Conservation (phyloP, 2,113 vertebrate genomes). For the Istiophorus platypterus region DNA sequence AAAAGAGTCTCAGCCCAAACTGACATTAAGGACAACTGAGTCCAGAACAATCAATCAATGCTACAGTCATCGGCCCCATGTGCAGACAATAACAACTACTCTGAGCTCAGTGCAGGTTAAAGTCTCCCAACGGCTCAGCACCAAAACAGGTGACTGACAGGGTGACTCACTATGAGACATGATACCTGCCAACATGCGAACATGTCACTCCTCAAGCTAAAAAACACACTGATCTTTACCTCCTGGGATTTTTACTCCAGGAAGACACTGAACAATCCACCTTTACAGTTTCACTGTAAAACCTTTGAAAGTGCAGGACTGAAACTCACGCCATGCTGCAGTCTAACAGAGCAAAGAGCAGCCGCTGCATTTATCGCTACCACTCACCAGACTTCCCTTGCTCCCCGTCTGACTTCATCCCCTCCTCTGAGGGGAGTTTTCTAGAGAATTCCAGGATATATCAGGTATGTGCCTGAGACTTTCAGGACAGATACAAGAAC, state of each 20-base stretch:
- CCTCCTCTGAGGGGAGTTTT: constrained; percentile 66
- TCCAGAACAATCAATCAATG: not conserved
- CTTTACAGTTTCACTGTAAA: constrained; percentile 1
- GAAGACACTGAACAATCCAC: not conserved
- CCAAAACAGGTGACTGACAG: constrained; percentile 46
- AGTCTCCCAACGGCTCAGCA: constrained; percentile 71
- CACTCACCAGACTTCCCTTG: constrained; percentile 84
- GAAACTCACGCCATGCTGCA: not conserved
- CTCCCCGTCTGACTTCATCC: constrained; percentile 84
- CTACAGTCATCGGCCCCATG: not conserved
- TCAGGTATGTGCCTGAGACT: constrained; percentile 46
- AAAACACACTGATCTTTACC: not conserved
- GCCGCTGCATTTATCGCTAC: constrained; percentile 25
- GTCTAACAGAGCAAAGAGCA: not conserved
- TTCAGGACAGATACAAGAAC: constrained; percentile 25
- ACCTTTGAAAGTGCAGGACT: constrained; percentile 8
- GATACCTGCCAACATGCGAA: constrained; percentile 53
- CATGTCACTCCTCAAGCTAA: constrained; percentile 2
- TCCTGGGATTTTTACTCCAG: not conserved
- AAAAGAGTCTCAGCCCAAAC: not conserved
- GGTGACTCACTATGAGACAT: constrained; percentile 23
- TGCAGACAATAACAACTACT: constrained; percentile 38
- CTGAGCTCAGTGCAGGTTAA: constrained; percentile 67
- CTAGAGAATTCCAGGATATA: constrained; percentile 74
- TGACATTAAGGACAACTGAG: not conserved